phyloP scores from a whole-genome alignment of 2,888 invertebrate genomes.

The Alcis repandata region DNA sequence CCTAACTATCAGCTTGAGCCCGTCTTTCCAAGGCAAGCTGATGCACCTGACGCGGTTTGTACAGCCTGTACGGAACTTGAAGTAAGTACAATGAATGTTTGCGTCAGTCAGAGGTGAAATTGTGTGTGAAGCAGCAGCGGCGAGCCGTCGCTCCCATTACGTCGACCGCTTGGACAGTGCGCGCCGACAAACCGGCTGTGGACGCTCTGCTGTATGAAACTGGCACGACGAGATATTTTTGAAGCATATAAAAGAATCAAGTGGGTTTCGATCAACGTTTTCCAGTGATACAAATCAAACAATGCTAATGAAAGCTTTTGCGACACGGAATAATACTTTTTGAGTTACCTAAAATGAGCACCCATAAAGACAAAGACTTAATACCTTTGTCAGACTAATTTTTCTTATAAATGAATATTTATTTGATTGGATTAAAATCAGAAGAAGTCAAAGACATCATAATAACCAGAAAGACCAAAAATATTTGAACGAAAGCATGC shows the following conservation, averaged over 20 bases:
- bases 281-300: neutral
- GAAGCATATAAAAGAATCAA: neutral
- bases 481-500: slow-evolving; percentile 18
- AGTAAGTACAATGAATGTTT: slow-evolving; percentile 83
- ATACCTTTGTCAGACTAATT: neutral
- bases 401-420: neutral
- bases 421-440: neutral
- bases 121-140: slow-evolving; percentile 86
- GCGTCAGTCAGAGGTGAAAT: slow-evolving; percentile 86
- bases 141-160: slow-evolving; percentile 85
- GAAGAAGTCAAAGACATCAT: neutral
- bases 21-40: slow-evolving; percentile 41
- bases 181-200: slow-evolving; percentile 79
- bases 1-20: neutral
- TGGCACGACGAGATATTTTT: slow-evolving; percentile 39
- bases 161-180: slow-evolving; percentile 72
- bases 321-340: neutral
- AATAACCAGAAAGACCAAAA: neutral
- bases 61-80: slow-evolving; percentile 47
- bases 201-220: slow-evolving; percentile 63
- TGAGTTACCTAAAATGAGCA: neutral
- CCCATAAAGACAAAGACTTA: neutral
- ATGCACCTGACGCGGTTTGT: slow-evolving; percentile 68
- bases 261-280: neutral
- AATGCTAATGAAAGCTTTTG: neutral